Evolutionary conservation across 2,113 vertebrate species (phyloP), one percentile per base, ranked within the genome.

Genomic region (Columba janthina): DNA sequence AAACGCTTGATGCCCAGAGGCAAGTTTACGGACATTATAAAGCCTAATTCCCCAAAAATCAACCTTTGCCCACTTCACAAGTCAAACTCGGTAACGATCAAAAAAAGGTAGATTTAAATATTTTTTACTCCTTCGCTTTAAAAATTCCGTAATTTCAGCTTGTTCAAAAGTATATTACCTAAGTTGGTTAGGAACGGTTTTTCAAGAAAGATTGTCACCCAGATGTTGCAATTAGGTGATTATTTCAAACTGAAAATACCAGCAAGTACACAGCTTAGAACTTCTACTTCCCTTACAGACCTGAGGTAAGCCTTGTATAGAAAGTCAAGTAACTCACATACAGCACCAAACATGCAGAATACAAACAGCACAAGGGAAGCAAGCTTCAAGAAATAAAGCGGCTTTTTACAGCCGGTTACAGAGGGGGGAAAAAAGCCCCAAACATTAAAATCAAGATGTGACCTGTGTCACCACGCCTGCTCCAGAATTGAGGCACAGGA

Each of bases 211-310:
- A 66, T 2, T 44, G 50, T 53, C 25, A 53, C 25, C 50, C 5
- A 64, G 24, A 15, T 9, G 51, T 0, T 11, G 7, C n/a, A n/a
- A 6, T 2, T 5, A 2, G 8, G 16, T 8, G 7, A 67, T 15
- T 26, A 32, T 61, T 76, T 54, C 12, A 69, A 76, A 28, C 0
- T 77, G 53, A 61, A 81, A 67, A 60, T 6, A 4, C 21, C 26
- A 65, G 38, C 21, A 56, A 40, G 6, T 20, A 15, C 8, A 0
- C 6, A 2, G 26, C 32, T 82, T 2, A 5, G 36, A 61, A 66
- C 15, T n/a, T 16, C 22, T 9, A 1, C 25, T 72, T 72, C 42
- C 56, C 62, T 56, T 61, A 16, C 4, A 64, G 50, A 57, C 19
- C 40, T 34, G 9, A 29, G 4, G 46, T 12, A 62, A 15, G 16